Evolutionary conservation across 2,888 invertebrate species (phyloP).

Genomic region (Merodon equestris): DNA sequence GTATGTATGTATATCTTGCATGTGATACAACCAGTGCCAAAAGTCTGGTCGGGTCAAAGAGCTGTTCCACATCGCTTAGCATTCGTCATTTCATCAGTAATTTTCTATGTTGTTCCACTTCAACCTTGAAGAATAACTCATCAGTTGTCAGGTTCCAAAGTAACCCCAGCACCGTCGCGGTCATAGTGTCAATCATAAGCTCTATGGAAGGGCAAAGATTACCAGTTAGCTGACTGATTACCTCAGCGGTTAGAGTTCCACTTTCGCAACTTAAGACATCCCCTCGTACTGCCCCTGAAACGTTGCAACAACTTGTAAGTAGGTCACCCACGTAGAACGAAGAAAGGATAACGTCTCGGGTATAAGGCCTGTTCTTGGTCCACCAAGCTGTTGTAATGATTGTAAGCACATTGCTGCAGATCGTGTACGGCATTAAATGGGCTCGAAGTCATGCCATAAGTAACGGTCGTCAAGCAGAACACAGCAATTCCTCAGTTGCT

Average conservation of each 20-base stretch:
- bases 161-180: not conserved
- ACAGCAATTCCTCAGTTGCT: not conserved
- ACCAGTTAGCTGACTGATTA: not conserved
- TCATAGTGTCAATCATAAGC: not conserved
- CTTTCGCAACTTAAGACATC: not conserved
- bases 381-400: not conserved
- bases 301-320: not conserved
- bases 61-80: constrained; percentile 14
- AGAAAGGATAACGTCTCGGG: not conserved
- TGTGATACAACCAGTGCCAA: constrained; percentile 26
- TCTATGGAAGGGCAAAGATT: not conserved
- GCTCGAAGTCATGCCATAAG: not conserved
- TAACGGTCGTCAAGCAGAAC: too few relatives aligned
- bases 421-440: not conserved
- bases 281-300: not conserved
- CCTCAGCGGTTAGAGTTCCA: not conserved
- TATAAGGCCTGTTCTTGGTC: not conserved
- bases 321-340: constrained; percentile 1
- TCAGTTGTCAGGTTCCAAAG: not conserved
- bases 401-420: not conserved
- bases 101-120: not conserved
- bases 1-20: constrained; percentile 22
- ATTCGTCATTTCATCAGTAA: constrained; percentile 15
- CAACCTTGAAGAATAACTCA: not conserved
- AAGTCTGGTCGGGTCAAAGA: constrained; percentile 33